A percentile compares a stretch with the other conserved stretches of the same genome.
Evolutionary conservation across 2,113 vertebrate genomes (phyloP).

Genomic region (Saguinus imperator): DNA sequence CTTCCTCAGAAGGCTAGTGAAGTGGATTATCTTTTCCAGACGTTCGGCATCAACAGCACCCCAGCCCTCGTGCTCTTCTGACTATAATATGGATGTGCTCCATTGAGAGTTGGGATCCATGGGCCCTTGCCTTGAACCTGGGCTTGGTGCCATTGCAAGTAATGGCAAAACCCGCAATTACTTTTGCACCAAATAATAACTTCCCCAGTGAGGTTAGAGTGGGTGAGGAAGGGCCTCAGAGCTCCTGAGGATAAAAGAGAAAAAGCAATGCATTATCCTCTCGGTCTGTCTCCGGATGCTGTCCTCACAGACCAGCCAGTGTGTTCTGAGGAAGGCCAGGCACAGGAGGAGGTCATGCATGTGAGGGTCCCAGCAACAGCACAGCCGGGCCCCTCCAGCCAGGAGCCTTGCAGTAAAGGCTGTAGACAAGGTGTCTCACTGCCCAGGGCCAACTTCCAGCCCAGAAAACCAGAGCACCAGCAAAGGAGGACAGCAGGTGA

Average conservation of each 20-base stretch:
- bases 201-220: not conserved
- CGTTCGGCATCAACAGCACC: not conserved
- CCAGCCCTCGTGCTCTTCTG: no score
- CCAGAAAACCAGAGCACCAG: not conserved
- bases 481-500: not conserved
- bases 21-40: fast-evolving
- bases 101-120: not conserved
- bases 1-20: not conserved
- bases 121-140: not conserved
- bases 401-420: not conserved
- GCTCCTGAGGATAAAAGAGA: no score
- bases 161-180: no score
- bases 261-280: not conserved
- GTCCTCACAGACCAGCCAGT: no score
- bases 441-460: not conserved
- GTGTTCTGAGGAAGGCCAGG: not conserved
- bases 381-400: not conserved
- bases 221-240: not conserved
- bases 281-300: not conserved
- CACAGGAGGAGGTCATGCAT: not conserved
- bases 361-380: not conserved
- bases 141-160: no score
- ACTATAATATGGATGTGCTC: not conserved
- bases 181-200: not conserved
- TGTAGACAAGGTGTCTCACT: no score